A percentile compares a stretch with the other conserved stretches of the same genome.
These are phyloP conservation scores for Caretta caretta DNA, from an alignment of 2,113 vertebrate genomes.

Conservation along the genomic window DNA sequence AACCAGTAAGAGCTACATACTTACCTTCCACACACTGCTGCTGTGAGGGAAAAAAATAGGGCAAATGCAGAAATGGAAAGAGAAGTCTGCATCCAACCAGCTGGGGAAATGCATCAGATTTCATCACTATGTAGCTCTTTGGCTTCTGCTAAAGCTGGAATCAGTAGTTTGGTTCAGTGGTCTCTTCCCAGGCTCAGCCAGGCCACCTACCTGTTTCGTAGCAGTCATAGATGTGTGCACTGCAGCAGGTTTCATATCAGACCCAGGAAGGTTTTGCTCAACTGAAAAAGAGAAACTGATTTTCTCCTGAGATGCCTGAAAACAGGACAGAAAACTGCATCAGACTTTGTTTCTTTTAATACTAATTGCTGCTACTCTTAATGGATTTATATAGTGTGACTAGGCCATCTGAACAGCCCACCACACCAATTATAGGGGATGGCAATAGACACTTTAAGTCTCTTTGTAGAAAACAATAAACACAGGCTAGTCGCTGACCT, in stretches of 20 bases:
- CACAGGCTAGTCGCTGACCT: neutral
- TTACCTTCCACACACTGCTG: neutral
- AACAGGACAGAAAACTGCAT: neutral
- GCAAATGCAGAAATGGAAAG: neutral
- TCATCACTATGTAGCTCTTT: neutral
- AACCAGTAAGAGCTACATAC: neutral
- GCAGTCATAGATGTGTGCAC: constrained; percentile 81
- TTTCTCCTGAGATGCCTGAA: neutral
- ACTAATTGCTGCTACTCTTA: neutral
- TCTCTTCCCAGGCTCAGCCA: neutral
- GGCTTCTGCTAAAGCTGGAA: neutral
- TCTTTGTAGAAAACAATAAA: neutral
- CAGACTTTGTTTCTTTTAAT: neutral
- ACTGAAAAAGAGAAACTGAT: constrained; percentile 64
- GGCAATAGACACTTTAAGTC: rapidly evolving
- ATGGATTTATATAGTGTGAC: neutral
- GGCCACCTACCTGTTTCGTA: constrained; percentile 81
- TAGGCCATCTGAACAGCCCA: neutral
- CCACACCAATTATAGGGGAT: neutral
- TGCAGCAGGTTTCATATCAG: constrained; percentile 82
- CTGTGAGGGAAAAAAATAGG: neutral
- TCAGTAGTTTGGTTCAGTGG: neutral
- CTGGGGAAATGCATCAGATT: neutral
- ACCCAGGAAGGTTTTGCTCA: constrained; percentile 72
- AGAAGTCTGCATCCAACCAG: neutral